Evolutionary conservation across 92 coral and sea anemone species (phyloP).

Genomic region (Pocillopora meandrina): DNA sequence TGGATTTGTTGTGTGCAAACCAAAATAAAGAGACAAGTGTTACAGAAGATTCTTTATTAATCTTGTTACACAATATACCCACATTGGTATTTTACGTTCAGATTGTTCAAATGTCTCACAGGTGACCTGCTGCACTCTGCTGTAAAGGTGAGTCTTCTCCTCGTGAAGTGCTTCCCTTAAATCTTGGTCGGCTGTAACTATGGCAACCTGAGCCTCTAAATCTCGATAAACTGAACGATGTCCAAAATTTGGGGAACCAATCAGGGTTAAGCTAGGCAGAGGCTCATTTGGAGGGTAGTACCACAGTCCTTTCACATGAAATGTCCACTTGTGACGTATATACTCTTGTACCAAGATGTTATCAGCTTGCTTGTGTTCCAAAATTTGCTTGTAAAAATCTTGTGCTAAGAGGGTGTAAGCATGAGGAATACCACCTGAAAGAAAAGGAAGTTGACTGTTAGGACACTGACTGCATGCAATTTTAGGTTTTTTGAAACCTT

Average conservation of each 20-base stretch:
- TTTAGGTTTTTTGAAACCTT: neutral
- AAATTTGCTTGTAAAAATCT: slow-evolving; percentile 65
- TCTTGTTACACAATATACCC: slow-evolving; percentile 87
- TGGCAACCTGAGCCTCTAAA: slow-evolving; percentile 94
- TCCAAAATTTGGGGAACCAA: slow-evolving; percentile 99
- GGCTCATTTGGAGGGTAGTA: slow-evolving; percentile 69
- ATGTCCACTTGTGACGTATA: slow-evolving; percentile 78
- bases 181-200: slow-evolving; percentile 72
- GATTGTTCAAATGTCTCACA: slow-evolving; percentile 66
- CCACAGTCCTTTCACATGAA: slow-evolving; percentile 98
- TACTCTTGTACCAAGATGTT: slow-evolving; percentile 82
- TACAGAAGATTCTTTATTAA: slow-evolving; percentile 74
- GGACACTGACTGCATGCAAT: neutral
- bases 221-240: slow-evolving; percentile 92
- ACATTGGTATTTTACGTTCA: slow-evolving; percentile 85
- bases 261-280: slow-evolving; percentile 78
- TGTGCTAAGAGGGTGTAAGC: slow-evolving; percentile 87
- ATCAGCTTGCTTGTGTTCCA: slow-evolving; percentile 48
- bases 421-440: slow-evolving; percentile 89
- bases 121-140: slow-evolving; percentile 58
- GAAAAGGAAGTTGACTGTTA: neutral
- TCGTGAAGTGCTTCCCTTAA: slow-evolving; percentile 66
- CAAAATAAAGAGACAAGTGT: neutral
- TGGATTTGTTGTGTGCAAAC: too few relatives aligned
- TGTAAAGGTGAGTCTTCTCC: slow-evolving; percentile 74